phyloP scores from a whole-genome alignment of 2,113 vertebrate species.

The Empidonax traillii region DNA sequence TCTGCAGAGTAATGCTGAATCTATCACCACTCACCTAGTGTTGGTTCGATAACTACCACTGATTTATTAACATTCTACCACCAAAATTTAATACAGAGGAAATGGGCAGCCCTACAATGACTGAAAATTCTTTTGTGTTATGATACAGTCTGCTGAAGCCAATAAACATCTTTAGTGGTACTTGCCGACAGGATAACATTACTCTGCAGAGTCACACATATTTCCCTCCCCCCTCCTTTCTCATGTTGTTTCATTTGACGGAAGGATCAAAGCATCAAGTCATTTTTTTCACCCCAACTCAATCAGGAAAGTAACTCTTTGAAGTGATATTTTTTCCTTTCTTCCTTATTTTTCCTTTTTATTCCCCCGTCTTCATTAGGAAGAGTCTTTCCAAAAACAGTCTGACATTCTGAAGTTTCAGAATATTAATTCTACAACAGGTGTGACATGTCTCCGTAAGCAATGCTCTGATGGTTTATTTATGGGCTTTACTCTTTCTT shows the following conservation, averaged over 20 bases:
- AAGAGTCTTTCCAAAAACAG: conserved; percentile 35
- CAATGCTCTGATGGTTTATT: conserved; percentile 41
- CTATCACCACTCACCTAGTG: not conserved
- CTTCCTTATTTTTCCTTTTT: not conserved
- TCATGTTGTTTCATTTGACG: conserved; percentile 51
- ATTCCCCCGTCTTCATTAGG: not conserved
- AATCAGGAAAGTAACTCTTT: conserved; percentile 62
- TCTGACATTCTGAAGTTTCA: conserved; percentile 38
- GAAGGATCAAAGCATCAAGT: conserved; percentile 67
- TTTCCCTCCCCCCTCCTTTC: not conserved
- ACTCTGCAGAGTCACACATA: not conserved
- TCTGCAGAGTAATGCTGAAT: not conserved
- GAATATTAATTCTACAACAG: conserved; percentile 40
- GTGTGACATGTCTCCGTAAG: conserved; percentile 11
- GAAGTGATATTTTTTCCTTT: conserved; percentile 26
- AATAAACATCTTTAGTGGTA: conserved; percentile 12
- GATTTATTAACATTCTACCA: not conserved
- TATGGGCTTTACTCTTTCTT: conserved; percentile 18
- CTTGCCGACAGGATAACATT: not conserved
- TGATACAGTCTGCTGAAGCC: not conserved
- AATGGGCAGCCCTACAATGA: not conserved
- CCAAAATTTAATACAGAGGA: not conserved
- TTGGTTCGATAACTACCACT: not conserved
- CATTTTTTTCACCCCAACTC: conserved; percentile 29
- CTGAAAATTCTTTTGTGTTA: not conserved